Evolutionary conservation across 2,797 vertebrate genomes (phyloP).

Genomic region (Philypnodon macrostomus): DNA sequence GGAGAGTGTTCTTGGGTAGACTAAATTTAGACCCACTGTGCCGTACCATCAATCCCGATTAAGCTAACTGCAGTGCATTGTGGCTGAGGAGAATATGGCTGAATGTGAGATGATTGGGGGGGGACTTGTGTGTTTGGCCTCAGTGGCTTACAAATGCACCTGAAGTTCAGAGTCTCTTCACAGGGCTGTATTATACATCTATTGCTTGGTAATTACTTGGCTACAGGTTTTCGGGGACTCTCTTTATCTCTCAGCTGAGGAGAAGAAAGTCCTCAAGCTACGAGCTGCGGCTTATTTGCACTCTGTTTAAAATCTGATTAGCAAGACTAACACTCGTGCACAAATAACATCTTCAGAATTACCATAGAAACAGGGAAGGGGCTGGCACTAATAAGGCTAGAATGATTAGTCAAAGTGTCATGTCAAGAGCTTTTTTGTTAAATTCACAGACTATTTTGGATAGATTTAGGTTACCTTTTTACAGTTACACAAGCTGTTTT

Average conservation of each 20-base stretch:
- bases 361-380: not conserved
- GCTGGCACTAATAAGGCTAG: too few species aligned
- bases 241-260: constrained; percentile 5
- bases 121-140: constrained; percentile 37
- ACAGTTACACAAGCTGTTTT: too few species aligned
- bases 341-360: not conserved
- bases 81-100: constrained; percentile 55
- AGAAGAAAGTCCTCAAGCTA: not conserved
- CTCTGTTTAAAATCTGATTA: not conserved
- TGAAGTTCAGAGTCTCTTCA: constrained; percentile 16
- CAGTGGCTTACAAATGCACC: constrained; percentile 21
- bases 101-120: too few species aligned
- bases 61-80: constrained; percentile 46
- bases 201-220: constrained; percentile 6
- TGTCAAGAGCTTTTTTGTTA: too few species aligned
- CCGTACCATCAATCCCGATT: constrained; percentile 74
- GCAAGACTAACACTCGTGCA: not conserved
- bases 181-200: constrained; percentile 12
- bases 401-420: too few species aligned
- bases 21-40: constrained; percentile 74
- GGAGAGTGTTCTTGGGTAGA: constrained; percentile 61
- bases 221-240: constrained; percentile 1
- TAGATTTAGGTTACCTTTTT: too few species aligned
- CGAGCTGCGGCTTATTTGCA: not conserved
- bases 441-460: too few species aligned